Evolutionary conservation across 2,888 invertebrate species (phyloP), one percentile per base, ranked within the genome.

Genomic region (Morpho deidamia): DNA sequence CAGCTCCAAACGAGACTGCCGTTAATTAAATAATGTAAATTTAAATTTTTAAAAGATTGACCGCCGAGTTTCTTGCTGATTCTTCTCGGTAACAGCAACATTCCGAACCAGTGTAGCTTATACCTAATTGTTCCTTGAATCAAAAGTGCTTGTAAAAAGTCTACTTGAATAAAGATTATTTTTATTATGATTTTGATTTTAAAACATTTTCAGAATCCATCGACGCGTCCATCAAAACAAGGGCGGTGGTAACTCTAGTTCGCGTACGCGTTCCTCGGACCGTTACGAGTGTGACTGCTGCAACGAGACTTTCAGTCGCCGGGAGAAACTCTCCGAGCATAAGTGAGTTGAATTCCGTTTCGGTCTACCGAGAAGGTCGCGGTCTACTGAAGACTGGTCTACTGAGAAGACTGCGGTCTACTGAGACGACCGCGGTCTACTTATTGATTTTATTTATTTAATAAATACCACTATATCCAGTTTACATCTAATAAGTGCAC

Each of bases 281-380:
- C 63, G 85, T 1, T 89, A 90, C 74, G 87, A 88, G 70, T 90
- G 90, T 34, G 89, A 90, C 52, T 87, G 86, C 35, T 90, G 90
- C 67, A 81, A 66, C 47, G 76, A 78, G 44, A 83, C 86, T 0
- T 90, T 90, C 70, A 82, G 76, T 46, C 57, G 89, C 0, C 69
- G 88, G 7, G 90, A 90, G 76, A 85, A 84, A 56, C 72, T 89
- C 0, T 77, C 76, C 69, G 81, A 85, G 58, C 89, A 89, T 70
- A 87, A 82, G 89, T 49, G 7, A 41, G 42, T 49, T 3, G 3
- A 48, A 0, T n/a, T 37, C n/a, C 37, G n/a, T 3, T 37, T 1
- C 1, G 8, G 44, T 44, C 40, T 47, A 9, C 45, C 38, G 10
- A 11, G 35, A 43, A 54, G 51, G 51, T 34, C 43, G 23, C 7